Percentiles rank a stretch among this genome's conserved stretches.
Evolutionary conservation across 2,113 vertebrate species (phyloP).

Genomic region (Glaucidium brasilianum): DNA sequence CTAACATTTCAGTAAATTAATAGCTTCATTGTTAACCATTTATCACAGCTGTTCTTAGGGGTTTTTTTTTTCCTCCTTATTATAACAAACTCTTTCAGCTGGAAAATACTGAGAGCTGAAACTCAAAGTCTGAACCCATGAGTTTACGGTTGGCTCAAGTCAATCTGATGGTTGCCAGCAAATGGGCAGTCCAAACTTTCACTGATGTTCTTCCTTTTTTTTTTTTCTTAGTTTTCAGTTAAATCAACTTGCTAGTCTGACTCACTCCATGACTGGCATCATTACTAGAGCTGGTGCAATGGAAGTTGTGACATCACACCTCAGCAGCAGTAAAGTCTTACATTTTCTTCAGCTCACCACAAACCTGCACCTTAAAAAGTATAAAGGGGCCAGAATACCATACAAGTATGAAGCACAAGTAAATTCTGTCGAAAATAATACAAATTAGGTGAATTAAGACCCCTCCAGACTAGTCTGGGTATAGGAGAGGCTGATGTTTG

Average conservation of each 20-base stretch:
- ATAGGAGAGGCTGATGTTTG: background rate
- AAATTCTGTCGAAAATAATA: background rate
- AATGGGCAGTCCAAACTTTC: background rate
- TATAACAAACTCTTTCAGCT: background rate
- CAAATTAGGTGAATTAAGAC: background rate
- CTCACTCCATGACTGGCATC: background rate
- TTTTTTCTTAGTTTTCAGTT: background rate
- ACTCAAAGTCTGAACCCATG: background rate
- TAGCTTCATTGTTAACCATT: background rate
- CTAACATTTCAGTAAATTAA: background rate
- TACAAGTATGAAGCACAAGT: background rate
- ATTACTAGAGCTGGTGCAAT: slow-evolving; percentile 12
- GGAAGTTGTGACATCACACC: slow-evolving; percentile 14
- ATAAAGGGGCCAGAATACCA: background rate
- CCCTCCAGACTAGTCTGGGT: background rate
- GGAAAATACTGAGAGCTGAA: background rate
- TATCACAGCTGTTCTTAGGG: background rate
- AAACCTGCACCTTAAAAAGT: background rate
- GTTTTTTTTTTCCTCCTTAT: background rate
- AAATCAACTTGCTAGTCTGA: background rate
- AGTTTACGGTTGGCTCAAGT: background rate
- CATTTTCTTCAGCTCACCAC: background rate
- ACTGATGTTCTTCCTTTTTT: background rate
- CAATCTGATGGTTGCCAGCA: background rate
- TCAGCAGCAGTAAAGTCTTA: background rate